These are phyloP conservation scores for Microchirus variegatus DNA, from an alignment of 2,797 vertebrate species.

Conservation along the genomic window DNA sequence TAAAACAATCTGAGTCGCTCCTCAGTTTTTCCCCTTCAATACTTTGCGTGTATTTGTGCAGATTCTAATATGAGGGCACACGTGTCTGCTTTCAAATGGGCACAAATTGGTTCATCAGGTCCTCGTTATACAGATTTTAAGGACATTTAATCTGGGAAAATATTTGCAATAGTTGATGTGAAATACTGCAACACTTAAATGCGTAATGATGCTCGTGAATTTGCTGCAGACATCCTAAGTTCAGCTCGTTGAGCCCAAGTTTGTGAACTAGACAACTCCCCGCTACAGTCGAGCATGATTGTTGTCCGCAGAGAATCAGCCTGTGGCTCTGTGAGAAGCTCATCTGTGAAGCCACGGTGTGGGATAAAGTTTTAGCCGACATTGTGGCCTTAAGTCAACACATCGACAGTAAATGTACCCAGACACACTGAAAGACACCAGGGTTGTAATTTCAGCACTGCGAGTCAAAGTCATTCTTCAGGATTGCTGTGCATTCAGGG, in stretches of 20 bases:
- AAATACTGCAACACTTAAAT: constrained; percentile 4
- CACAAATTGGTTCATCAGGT: neutral
- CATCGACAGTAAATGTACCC: constrained; percentile 70
- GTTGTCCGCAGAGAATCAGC: constrained; percentile 40
- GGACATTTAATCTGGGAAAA: neutral
- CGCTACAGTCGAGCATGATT: constrained; percentile 51
- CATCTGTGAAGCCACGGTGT: constrained; percentile 57
- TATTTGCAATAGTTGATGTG: neutral
- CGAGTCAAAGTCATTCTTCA: constrained; percentile 44
- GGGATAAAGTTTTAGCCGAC: constrained; percentile 69
- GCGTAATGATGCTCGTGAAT: constrained; percentile 5
- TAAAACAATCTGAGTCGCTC: constrained; percentile 65
- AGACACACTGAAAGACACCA: constrained; percentile 56
- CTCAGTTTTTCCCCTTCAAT: constrained; percentile 70
- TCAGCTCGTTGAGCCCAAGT: constrained; percentile 7
- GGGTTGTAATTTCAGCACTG: constrained; percentile 46
- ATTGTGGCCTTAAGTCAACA: constrained; percentile 78
- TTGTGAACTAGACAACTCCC: constrained; percentile 25
- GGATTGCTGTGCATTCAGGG: constrained; percentile 29
- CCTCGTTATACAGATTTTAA: neutral
- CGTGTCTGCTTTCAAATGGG: constrained; percentile 2
- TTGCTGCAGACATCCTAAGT: neutral
- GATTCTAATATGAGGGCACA: constrained; percentile 14
- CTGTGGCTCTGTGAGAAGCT: constrained; percentile 42
- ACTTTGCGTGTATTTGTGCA: constrained; percentile 16